Evolutionary conservation across 30 jellyfish, hydroid and myxozoan species (phyloP).

Genomic region (Haliclystus octoradiatus): DNA sequence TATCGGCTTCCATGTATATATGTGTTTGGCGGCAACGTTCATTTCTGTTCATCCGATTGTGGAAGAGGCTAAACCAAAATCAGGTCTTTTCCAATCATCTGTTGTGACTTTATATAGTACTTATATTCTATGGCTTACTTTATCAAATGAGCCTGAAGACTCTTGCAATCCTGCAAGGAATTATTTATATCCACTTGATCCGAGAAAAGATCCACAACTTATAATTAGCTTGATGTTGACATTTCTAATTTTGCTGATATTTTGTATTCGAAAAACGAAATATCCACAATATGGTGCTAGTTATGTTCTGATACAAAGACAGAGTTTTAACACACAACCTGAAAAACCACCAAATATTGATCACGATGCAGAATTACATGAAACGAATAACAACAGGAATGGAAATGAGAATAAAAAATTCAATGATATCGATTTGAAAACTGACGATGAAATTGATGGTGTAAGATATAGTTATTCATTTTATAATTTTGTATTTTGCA

Average conservation of each 20-base stretch:
- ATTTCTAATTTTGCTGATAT: conserved; percentile 19
- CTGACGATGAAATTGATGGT: conserved; percentile 74
- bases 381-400: not conserved
- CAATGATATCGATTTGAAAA: not conserved
- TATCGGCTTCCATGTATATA: conserved; percentile 73
- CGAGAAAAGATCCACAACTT: conserved; percentile 54
- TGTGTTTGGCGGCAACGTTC: conserved; percentile 86
- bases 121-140: conserved; percentile 59
- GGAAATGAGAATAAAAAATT: no score
- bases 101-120: conserved; percentile 79
- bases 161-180: conserved; percentile 76
- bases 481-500: conserved; percentile 36
- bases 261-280: conserved; percentile 41
- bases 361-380: not conserved
- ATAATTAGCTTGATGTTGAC: conserved; percentile 42
- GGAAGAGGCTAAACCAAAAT: conserved; percentile 78
- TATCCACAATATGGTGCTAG: conserved; percentile 72
- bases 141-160: conserved; percentile 89
- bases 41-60: conserved; percentile 79
- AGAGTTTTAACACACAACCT: not conserved
- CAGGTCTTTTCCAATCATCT: conserved; percentile 87
- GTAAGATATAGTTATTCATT: conserved; percentile 83
- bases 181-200: conserved; percentile 65
- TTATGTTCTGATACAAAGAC: no score
- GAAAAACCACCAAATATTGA: not conserved